Conservation (phyloP, 1,140 invertebrate genomes). For the Drosophila jambulina region DNA sequence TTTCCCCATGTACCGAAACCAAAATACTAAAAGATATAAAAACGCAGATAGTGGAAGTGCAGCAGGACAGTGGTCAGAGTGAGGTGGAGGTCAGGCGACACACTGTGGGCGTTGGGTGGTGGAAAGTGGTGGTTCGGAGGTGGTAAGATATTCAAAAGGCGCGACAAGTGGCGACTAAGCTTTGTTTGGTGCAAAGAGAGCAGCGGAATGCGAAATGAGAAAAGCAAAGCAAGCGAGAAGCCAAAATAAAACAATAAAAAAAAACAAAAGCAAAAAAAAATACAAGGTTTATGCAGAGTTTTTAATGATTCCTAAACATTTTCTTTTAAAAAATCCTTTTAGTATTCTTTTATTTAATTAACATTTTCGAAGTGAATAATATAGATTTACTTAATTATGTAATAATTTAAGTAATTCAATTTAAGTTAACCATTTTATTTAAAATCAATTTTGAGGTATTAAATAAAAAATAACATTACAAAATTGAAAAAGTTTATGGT, state of each 20-base stretch:
- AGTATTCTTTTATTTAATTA: too few species aligned
- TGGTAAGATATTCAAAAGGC: constrained; percentile 40
- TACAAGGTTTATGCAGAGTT: constrained; percentile 5
- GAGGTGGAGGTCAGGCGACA: not conserved
- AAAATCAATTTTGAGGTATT: not conserved
- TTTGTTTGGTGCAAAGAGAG: constrained; percentile 50
- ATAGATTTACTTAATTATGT: too few species aligned
- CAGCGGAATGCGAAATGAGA: constrained; percentile 24
- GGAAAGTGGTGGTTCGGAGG: constrained; percentile 1
- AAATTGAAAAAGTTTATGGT: too few species aligned
- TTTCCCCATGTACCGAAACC: not conserved
- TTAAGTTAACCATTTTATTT: not conserved
- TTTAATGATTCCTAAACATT: not conserved
- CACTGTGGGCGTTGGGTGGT: constrained; percentile 6
- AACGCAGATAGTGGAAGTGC: constrained; percentile 31
- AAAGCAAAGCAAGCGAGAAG: constrained; percentile 37
- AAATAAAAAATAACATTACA: too few species aligned
- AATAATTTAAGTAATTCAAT: too few species aligned
- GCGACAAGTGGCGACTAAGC: constrained; percentile 61
- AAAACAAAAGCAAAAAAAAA: constrained; percentile 15
- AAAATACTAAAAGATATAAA: constrained; percentile 45
- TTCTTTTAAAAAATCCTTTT: not conserved
- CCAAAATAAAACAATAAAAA: constrained; percentile 33
- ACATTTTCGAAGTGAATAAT: too few species aligned
- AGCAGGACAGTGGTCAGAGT: constrained; percentile 3